These are phyloP conservation scores for Agapostemon virescens DNA, from an alignment of 2,888 invertebrate species.

Conservation along the genomic window DNA sequence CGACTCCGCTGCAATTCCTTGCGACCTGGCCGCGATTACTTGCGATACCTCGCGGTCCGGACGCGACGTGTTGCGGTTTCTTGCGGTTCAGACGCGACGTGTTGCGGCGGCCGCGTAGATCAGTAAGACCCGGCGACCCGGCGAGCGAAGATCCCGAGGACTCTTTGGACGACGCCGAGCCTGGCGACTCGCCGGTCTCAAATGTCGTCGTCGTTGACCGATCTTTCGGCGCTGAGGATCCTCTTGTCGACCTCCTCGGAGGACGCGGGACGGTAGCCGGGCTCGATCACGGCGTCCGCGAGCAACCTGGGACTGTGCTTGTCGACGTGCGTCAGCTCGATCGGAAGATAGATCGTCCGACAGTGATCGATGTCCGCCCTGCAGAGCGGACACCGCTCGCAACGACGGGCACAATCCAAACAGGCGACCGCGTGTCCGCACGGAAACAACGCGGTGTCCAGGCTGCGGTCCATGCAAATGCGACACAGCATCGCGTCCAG, in stretches of 20 bases:
- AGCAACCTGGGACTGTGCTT: conserved; percentile 72
- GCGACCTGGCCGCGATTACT: no score
- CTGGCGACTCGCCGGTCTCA: conserved; percentile 69
- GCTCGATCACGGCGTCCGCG: conserved; percentile 64
- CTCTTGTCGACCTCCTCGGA: conserved; percentile 70
- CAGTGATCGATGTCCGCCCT: conserved; percentile 86
- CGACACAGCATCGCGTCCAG: conserved; percentile 90
- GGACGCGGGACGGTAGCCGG: conserved; percentile 62
- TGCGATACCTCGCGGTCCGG: no score
- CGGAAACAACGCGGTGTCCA: conserved; percentile 92
- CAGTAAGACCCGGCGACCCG: conserved; percentile 49
- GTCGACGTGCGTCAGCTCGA: conserved; percentile 81
- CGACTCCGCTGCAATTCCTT: no score
- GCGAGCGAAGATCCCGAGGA: conserved; percentile 73
- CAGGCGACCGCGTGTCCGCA: conserved; percentile 95
- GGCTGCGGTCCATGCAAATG: conserved; percentile 92
- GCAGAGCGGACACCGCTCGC: conserved; percentile 89
- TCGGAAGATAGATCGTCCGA: conserved; percentile 87
- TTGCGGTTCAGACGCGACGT: no score
- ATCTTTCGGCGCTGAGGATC: conserved; percentile 63
- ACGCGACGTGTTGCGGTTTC: no score
- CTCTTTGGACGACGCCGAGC: conserved; percentile 64
- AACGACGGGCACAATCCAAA: conserved; percentile 87
- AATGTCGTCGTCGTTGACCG: conserved; percentile 69
- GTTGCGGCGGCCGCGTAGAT: not conserved